Evolutionary conservation across 2,888 invertebrate genomes (phyloP).

Genomic region (Lepidocyrtinus sp.): DNA sequence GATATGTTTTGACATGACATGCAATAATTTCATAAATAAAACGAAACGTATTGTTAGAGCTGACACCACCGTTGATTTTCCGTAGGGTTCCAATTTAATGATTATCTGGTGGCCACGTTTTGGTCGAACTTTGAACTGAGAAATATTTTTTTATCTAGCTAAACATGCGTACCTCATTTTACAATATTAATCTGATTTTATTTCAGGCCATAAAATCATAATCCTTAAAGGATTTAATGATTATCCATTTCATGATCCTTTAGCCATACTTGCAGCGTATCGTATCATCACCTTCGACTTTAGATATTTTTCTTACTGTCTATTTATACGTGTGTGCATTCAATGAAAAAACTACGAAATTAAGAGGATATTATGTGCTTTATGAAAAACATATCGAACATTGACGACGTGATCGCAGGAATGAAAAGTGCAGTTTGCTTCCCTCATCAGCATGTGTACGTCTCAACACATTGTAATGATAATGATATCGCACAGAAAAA

Average conservation of each 20-base stretch:
- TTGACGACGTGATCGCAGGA: slow-evolving; percentile 18
- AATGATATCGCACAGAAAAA: too few species aligned
- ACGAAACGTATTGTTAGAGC: not conserved
- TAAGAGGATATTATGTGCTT: slow-evolving; percentile 2
- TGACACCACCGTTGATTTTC: slow-evolving; percentile 9
- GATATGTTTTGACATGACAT: slow-evolving; percentile 12
- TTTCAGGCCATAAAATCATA: too few species aligned
- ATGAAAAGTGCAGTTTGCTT: not conserved
- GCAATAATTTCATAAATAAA: slow-evolving; percentile 13
- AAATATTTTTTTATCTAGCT: not conserved
- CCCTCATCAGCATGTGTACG: not conserved
- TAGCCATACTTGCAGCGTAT: too few species aligned
- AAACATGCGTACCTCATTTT: too few species aligned
- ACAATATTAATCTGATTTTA: too few species aligned
- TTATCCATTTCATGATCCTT: too few species aligned
- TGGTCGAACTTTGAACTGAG: not conserved
- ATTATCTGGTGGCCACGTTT: slow-evolving; percentile 3
- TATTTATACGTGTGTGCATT: not conserved
- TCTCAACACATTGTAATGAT: too few species aligned
- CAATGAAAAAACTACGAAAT: not conserved
- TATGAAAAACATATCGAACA: not conserved
- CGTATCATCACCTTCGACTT: not conserved
- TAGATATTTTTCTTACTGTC: too few species aligned
- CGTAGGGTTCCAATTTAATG: not conserved
- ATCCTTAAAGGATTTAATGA: too few species aligned